Percentiles rank a stretch among this genome's conserved stretches.
Evolutionary conservation across 2,113 vertebrate genomes (phyloP).

Genomic region (Notothenia rossii): DNA sequence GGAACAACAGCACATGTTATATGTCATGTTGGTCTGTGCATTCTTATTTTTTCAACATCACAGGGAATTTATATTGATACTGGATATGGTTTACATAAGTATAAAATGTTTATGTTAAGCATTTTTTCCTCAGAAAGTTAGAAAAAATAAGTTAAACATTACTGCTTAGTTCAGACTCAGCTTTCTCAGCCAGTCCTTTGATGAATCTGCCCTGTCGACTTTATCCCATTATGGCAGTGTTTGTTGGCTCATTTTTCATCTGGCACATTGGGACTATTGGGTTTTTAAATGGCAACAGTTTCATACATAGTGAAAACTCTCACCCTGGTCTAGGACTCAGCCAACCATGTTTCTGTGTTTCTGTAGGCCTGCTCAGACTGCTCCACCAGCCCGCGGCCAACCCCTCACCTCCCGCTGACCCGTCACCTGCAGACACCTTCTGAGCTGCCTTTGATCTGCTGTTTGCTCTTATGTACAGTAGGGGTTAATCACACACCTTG

Average conservation of each 20-base stretch:
- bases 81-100: conserved; percentile 13
- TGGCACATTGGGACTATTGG: conserved; percentile 53
- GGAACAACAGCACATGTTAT: conserved; percentile 34
- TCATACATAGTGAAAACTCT: conserved; percentile 6
- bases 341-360: neutral
- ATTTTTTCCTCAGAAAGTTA: neutral
- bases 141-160: conserved; percentile 28
- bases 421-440: conserved; percentile 80
- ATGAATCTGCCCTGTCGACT: conserved; percentile 52
- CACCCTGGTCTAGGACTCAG: neutral
- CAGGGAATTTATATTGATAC: conserved; percentile 10
- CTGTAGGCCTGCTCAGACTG: conserved; percentile 10
- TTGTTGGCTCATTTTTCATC: conserved; percentile 65
- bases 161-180: conserved; percentile 12
- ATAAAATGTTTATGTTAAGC: neutral
- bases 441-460: conserved; percentile 74
- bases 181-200: conserved; percentile 38
- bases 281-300: conserved; percentile 39
- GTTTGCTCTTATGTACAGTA: conserved; percentile 83
- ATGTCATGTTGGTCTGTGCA: neutral
- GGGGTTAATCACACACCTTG: conserved; percentile 83
- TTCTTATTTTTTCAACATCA: conserved; percentile 24
- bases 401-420: conserved; percentile 77
- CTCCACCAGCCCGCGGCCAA: conserved; percentile 44
- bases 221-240: conserved; percentile 57